Percentiles rank a stretch among this genome's conserved stretches.
Evolutionary conservation across 1,140 invertebrate species (phyloP).

Genomic region (Ceratosolen fusciceps): DNA sequence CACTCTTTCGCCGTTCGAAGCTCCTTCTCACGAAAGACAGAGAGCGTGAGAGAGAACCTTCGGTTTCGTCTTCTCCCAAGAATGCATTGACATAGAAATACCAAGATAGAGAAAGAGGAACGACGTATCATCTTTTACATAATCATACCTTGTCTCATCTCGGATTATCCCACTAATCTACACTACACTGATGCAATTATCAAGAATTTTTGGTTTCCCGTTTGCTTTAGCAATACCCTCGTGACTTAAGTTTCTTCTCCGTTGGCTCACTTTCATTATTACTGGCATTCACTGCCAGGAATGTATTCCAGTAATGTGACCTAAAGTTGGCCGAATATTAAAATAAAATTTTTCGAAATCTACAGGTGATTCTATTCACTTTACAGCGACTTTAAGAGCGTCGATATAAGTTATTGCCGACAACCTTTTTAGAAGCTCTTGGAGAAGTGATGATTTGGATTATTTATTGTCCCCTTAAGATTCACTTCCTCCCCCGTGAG

Average conservation of each 20-base stretch:
- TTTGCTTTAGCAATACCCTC: neutral
- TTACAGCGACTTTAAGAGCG: neutral
- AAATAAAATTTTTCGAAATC: neutral
- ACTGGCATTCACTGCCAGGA: neutral
- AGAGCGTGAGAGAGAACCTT: neutral
- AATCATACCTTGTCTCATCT: constrained; percentile 7
- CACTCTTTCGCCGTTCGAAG: neutral
- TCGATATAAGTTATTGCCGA: neutral
- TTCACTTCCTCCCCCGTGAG: too few relatives aligned
- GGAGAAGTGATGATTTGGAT: too few relatives aligned
- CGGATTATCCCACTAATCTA: constrained; percentile 7
- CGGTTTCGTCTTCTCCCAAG: constrained; percentile 22
- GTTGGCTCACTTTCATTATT: neutral
- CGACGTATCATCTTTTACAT: constrained; percentile 24
- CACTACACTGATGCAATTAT: neutral
- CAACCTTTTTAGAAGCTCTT: too few relatives aligned
- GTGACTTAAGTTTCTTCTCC: neutral
- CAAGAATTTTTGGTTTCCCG: neutral
- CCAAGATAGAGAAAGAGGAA: neutral
- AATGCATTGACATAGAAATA: constrained; percentile 12
- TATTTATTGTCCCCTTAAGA: too few relatives aligned
- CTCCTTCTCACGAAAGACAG: neutral
- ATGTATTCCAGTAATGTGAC: neutral
- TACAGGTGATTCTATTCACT: neutral
- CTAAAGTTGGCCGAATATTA: neutral